Conservation (phyloP, 2,113 vertebrate genomes). For the Anoplopoma fimbria region DNA sequence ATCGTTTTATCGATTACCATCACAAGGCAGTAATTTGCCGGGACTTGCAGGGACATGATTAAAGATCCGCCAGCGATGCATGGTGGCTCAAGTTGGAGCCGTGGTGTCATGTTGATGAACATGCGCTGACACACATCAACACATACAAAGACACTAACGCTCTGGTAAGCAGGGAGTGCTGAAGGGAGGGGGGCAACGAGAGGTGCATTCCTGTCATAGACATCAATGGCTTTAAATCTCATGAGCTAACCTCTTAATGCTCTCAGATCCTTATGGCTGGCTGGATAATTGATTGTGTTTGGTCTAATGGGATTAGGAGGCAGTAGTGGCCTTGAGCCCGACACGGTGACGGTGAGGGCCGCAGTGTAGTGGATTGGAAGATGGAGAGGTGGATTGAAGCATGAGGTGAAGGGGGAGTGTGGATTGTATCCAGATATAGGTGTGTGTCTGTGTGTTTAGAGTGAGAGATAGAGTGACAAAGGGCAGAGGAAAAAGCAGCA, state of each 20-base stretch:
- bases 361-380: slow-evolving; percentile 52
- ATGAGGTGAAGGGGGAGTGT: slow-evolving; percentile 41
- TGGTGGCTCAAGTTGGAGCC: slow-evolving; percentile 66
- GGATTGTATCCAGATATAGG: slow-evolving; percentile 23
- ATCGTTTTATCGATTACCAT: slow-evolving; percentile 83
- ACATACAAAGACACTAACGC: slow-evolving; percentile 37
- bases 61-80: slow-evolving; percentile 76
- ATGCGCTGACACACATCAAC: slow-evolving; percentile 55
- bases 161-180: slow-evolving; percentile 29
- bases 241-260: slow-evolving; percentile 80
- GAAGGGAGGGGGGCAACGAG: background rate
- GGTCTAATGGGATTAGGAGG: slow-evolving; percentile 83
- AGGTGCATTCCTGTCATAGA: slow-evolving; percentile 67
- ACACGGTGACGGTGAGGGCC: slow-evolving; percentile 59
- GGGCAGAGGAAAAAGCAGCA: slow-evolving; percentile 16
- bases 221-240: slow-evolving; percentile 82
- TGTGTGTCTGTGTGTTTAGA: background rate
- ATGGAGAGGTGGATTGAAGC: slow-evolving; percentile 46
- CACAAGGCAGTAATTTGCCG: slow-evolving; percentile 82
- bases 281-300: slow-evolving; percentile 83
- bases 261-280: slow-evolving; percentile 78
- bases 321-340: slow-evolving; percentile 74
- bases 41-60: slow-evolving; percentile 82
- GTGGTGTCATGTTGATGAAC: slow-evolving; percentile 74
- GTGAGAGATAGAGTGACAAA: slow-evolving; percentile 8